A percentile compares a stretch with the other conserved stretches of the same genome.
Evolutionary conservation across 2,888 invertebrate species (phyloP).

Genomic region (Epistrophe eligans): DNA sequence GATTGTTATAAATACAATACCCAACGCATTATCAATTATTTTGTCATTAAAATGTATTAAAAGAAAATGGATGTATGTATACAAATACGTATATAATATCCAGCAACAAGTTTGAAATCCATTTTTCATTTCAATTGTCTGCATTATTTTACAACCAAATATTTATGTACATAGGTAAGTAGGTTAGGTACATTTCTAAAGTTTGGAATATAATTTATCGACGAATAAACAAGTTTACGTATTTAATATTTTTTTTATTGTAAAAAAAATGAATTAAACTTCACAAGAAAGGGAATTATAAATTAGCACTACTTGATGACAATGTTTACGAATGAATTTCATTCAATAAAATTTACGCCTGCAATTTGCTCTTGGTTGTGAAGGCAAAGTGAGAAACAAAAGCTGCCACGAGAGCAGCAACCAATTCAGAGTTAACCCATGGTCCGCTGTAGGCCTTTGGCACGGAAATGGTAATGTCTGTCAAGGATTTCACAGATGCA

Average conservation of each 20-base stretch:
- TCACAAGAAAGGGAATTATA: constrained; percentile 39
- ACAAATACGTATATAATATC: neutral
- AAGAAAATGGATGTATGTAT: neutral
- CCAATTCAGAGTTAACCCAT: constrained; percentile 95
- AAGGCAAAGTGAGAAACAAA: constrained; percentile 94
- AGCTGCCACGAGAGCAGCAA: constrained; percentile 91
- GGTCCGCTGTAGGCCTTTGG: constrained; percentile 95
- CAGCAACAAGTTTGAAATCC: neutral
- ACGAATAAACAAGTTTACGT: neutral
- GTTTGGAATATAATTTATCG: neutral
- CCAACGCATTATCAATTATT: too few relatives aligned
- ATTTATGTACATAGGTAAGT: neutral
- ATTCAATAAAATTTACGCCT: constrained; percentile 86
- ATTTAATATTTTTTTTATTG: constrained; percentile 54
- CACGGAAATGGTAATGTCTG: constrained; percentile 88
- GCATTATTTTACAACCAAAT: neutral
- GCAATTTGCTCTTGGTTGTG: constrained; percentile 91
- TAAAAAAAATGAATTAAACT: constrained; percentile 57
- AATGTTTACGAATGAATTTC: constrained; percentile 81
- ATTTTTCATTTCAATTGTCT: neutral
- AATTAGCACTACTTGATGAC: constrained; percentile 42
- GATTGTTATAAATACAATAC: too few relatives aligned
- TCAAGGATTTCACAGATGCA: constrained; percentile 87
- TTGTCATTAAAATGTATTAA: neutral
- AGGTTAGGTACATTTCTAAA: too few relatives aligned